Base-by-base conservation (phyloP, 1,140 invertebrate species). In the Drosophila tsacasi region DNA sequence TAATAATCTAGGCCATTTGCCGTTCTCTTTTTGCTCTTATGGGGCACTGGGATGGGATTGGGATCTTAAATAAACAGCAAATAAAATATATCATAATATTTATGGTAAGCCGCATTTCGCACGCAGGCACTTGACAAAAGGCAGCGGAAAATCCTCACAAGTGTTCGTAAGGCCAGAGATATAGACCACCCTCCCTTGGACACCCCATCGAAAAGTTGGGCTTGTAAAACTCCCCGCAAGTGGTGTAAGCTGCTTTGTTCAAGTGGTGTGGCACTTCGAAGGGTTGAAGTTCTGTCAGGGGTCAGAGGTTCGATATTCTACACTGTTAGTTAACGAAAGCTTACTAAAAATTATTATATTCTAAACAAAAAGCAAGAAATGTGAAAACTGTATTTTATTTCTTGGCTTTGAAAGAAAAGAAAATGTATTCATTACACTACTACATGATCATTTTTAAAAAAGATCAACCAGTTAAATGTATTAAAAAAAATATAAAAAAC, bases 161-260 rank as follows among this genome's bases (percentile, higher is more conserved):
- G 84, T 83, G 84, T 80, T 49, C 30, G 65, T 35, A 61, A 35
- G 57, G 42, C 27, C 52, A 66, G 47, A 80, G 49, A 52, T 5
- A 47, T 21, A 49, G 58, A 54, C 65, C 49, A 19, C 19, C 10
- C 52, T 25, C 68, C 68, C 27, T n/a, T 37, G 30, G 42, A 74
- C 35, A 50, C 44, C 54, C 47, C 63, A 15, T 15, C 8, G 30
- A 67, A 67, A 39, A 27, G 13, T 39, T 32, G 35, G 35, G 15
- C 69, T 54, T 60, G 63, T 75, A 47, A 58, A 76, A 59, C 66
- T 79, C 47, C 62, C 44, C 73, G 67, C 77, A 90, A 90, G 85
- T 90, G 81, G 73, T 90, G 85, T 90, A 90, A 90, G 85, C 85
- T 66, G 85, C 85, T 90, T 90, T 90, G 76, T 71, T 90, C 81